A percentile compares a stretch with the other conserved stretches of the same genome.
Conservation (phyloP, 2,888 invertebrate species). For the Fragum whitleyi region DNA sequence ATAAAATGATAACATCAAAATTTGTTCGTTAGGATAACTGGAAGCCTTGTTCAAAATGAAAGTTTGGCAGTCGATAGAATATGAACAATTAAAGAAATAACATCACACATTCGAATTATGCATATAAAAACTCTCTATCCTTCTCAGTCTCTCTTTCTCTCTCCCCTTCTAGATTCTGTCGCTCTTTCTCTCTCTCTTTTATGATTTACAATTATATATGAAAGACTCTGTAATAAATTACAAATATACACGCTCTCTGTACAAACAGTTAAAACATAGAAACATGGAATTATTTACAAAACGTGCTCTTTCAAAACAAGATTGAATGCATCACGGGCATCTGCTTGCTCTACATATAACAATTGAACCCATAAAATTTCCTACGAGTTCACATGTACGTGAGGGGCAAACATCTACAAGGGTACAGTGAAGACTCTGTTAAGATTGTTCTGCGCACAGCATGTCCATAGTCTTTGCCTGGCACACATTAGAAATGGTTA, state of each 20-base stretch:
- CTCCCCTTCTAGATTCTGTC: constrained; percentile 14
- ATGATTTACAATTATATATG: constrained; percentile 35
- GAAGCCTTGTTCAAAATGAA: neutral
- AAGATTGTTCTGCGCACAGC: too few species aligned
- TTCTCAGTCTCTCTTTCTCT: neutral
- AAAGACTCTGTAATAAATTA: constrained; percentile 68
- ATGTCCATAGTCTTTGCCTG: too few species aligned
- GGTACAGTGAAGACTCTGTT: too few species aligned
- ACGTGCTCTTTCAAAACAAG: neutral
- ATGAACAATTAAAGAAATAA: neutral
- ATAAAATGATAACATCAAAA: neutral
- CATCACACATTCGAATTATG: constrained; percentile 13
- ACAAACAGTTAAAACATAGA: neutral
- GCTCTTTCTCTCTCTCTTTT: constrained; percentile 16
- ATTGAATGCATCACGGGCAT: too few species aligned
- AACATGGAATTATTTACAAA: neutral
- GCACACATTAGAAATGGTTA: too few species aligned
- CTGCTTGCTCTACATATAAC: too few species aligned
- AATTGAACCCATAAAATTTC: too few species aligned
- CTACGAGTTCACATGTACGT: too few species aligned
- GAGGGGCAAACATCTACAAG: too few species aligned
- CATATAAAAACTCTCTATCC: neutral
- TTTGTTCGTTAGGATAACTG: neutral
- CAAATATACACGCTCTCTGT: constrained; percentile 39
- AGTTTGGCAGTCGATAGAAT: constrained; percentile 11